These are phyloP conservation scores for Osmerus eperlanus DNA, from an alignment of 2,113 vertebrate genomes.

Conservation along the genomic window DNA sequence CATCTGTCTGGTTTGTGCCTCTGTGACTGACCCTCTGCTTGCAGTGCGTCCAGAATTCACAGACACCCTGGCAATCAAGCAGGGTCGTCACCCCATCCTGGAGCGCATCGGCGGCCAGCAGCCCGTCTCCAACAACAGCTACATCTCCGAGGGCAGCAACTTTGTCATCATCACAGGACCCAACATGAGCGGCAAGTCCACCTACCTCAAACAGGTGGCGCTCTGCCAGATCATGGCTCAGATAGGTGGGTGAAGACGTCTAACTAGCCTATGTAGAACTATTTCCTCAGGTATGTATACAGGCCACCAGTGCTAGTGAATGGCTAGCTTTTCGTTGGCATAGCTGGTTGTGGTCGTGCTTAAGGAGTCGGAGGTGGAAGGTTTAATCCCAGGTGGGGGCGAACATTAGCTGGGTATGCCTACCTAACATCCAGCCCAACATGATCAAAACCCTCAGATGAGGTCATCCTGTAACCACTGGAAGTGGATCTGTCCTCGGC, in stretches of 20 bases:
- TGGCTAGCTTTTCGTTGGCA: too few relatives aligned
- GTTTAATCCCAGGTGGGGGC: too few relatives aligned
- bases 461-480: background rate
- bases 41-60: conserved; percentile 96
- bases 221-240: conserved; percentile 98
- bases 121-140: conserved; percentile 87
- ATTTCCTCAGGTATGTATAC: background rate
- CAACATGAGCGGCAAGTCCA: conserved; percentile 99
- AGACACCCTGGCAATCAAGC: conserved; percentile 92
- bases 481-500: background rate
- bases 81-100: conserved; percentile 92
- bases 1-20: background rate
- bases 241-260: conserved; percentile 77
- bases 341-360: too few relatives aligned
- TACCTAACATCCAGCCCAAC: too few relatives aligned
- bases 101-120: conserved; percentile 87
- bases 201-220: conserved; percentile 94
- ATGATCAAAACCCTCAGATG: too few relatives aligned
- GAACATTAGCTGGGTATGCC: too few relatives aligned
- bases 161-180: conserved; percentile 93
- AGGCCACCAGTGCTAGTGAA: too few relatives aligned
- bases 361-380: too few relatives aligned
- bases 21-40: conserved; percentile 33
- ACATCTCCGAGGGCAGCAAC: conserved; percentile 90
- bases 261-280: background rate